A percentile compares a stretch with the other conserved stretches of the same genome.
phyloP scores from a whole-genome alignment of 1,140 invertebrate species.

The Tetramorium simillimum region DNA sequence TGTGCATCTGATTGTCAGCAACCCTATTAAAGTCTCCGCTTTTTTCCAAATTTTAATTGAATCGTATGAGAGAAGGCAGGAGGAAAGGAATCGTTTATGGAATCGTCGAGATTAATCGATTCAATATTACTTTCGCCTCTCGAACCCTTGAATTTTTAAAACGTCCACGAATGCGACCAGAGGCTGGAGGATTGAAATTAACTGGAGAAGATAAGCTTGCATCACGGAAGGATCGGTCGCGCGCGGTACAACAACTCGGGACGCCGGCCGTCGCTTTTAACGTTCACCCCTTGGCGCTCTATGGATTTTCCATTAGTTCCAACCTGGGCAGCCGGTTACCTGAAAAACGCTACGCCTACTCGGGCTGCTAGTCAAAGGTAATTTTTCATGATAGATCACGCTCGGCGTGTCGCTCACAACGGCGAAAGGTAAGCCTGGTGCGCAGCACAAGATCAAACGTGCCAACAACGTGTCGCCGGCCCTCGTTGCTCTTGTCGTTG shows the following conservation, averaged over 20 bases:
- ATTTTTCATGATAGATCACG: constrained; percentile 85
- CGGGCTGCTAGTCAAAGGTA: constrained; percentile 84
- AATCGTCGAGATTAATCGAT: background rate
- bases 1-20: background rate
- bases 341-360: constrained; percentile 70
- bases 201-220: background rate
- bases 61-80: background rate
- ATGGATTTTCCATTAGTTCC: constrained; percentile 84
- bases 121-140: background rate
- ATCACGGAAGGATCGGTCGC: background rate
- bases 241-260: constrained; percentile 35
- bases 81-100: background rate
- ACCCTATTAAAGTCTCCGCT: background rate
- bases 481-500: constrained; percentile 67
- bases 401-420: constrained; percentile 82
- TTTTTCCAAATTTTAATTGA: background rate
- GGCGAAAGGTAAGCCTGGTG: constrained; percentile 80
- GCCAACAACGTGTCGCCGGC: constrained; percentile 79
- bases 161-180: background rate
- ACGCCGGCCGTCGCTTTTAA: constrained; percentile 79
- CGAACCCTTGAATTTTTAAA: background rate
- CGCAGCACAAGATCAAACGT: constrained; percentile 84
- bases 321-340: constrained; percentile 70
- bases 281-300: constrained; percentile 80
- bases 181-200: background rate